Conservation (phyloP, 2,888 invertebrate genomes). For the Sisyra terminalis region DNA sequence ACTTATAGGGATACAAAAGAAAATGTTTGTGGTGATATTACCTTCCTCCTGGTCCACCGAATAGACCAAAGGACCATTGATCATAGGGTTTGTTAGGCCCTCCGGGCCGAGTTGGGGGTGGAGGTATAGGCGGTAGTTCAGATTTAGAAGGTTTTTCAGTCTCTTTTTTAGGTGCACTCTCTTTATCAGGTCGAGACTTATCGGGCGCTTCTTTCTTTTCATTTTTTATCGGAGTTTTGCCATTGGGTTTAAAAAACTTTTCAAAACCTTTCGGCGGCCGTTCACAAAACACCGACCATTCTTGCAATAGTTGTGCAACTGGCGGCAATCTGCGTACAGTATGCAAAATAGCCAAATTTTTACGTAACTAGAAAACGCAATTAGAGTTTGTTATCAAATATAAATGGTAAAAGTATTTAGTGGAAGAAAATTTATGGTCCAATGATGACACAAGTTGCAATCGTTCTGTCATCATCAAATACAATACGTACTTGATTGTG, state of each 20-base stretch:
- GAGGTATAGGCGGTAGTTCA: conserved; percentile 22
- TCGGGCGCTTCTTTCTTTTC: conserved; percentile 28
- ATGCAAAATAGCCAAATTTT: conserved; percentile 4
- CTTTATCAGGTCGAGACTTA: conserved; percentile 18
- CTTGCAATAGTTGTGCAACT: conserved; percentile 10
- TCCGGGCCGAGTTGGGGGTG: conserved; percentile 24
- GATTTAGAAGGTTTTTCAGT: conserved; percentile 24
- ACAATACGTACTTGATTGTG: conserved; percentile 3
- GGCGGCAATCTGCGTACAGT: not conserved
- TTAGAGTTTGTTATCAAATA: not conserved
- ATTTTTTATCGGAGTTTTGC: conserved; percentile 19
- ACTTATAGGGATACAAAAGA: not conserved
- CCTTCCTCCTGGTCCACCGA: conserved; percentile 29
- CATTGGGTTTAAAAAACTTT: conserved; percentile 64
- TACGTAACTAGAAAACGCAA: conserved; percentile 1
- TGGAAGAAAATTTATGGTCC: not conserved
- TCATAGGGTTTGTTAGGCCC: conserved; percentile 24
- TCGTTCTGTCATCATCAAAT: not conserved
- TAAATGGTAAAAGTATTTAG: not conserved
- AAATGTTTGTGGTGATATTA: conserved; percentile 9
- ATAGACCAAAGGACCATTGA: conserved; percentile 33
- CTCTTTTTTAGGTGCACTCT: conserved; percentile 18
- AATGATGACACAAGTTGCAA: not conserved
- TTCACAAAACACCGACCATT: conserved; percentile 49
- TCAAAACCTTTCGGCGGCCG: conserved; percentile 88